Conservation (phyloP, 1,140 invertebrate species). For the Oscheius sp. region DNA sequence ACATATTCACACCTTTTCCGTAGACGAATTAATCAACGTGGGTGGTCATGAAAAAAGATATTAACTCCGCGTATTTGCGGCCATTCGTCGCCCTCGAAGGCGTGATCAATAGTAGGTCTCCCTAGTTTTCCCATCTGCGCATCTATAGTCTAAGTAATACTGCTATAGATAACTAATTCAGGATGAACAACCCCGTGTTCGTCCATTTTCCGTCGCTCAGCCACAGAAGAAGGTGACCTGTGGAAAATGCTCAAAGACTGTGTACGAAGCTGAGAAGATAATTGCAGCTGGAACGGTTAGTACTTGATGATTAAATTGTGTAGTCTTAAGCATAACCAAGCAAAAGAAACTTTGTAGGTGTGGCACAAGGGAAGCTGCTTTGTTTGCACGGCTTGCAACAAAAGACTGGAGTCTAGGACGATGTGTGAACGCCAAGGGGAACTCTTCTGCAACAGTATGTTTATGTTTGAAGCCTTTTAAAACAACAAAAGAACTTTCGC, state of each 20-base stretch:
- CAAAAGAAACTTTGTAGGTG: conserved; percentile 70
- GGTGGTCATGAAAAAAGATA: too few species aligned
- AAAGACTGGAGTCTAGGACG: conserved; percentile 84
- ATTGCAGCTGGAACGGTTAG: conserved; percentile 76
- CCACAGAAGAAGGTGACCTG: conserved; percentile 67
- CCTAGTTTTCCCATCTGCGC: not conserved
- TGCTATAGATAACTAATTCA: not conserved
- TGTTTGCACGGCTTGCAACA: conserved; percentile 80
- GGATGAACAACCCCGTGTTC: not conserved
- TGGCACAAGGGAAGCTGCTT: conserved; percentile 83
- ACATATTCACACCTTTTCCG: too few species aligned
- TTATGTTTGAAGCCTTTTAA: conserved; percentile 17
- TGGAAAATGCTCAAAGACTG: conserved; percentile 82
- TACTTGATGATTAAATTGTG: not conserved
- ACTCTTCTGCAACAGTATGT: conserved; percentile 77
- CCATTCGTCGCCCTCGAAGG: not conserved
- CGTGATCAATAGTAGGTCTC: not conserved
- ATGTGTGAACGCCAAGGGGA: conserved; percentile 84
- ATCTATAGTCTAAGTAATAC: not conserved
- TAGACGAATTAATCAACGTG: too few species aligned
- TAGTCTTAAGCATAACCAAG: conserved; percentile 7
- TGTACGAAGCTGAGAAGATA: conserved; percentile 91
- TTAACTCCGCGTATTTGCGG: not conserved
- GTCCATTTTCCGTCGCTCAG: conserved; percentile 1
- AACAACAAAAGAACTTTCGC: not conserved